phyloP scores from a whole-genome alignment of 2,113 vertebrate species.

The Megalops atlanticus region DNA sequence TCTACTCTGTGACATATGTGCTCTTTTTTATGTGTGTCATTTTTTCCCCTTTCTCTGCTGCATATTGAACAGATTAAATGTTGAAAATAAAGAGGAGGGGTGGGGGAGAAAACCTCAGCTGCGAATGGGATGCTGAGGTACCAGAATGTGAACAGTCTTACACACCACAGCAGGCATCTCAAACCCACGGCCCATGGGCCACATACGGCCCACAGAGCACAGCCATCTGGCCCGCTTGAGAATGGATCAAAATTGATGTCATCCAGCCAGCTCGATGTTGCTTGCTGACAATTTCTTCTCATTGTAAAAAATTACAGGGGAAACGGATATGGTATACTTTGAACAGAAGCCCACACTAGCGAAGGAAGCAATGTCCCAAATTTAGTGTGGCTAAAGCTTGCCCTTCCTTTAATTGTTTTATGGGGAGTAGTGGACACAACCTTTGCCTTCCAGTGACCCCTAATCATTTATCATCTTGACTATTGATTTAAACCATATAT shows the following conservation, averaged over 20 bases:
- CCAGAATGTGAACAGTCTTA: conserved; percentile 65
- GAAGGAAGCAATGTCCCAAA: too few species aligned
- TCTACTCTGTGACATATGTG: background rate
- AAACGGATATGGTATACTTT: conserved; percentile 15
- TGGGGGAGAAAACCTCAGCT: conserved; percentile 57
- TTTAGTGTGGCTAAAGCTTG: too few species aligned
- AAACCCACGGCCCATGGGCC: conserved; percentile 51
- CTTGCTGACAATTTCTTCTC: conserved; percentile 57
- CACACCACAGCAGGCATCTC: conserved; percentile 54
- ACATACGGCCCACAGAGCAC: conserved; percentile 66
- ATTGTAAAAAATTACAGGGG: conserved; percentile 49
- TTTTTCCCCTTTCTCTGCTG: conserved; percentile 8
- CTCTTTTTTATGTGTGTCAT: conserved; percentile 29
- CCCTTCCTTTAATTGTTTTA: too few species aligned
- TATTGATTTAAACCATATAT: too few species aligned
- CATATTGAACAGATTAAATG: conserved; percentile 70
- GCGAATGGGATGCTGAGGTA: conserved; percentile 53
- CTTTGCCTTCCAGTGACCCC: too few species aligned
- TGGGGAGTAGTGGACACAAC: too few species aligned
- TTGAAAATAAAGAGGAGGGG: conserved; percentile 51
- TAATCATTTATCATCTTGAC: too few species aligned
- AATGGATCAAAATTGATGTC: conserved; percentile 63
- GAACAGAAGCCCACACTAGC: background rate
- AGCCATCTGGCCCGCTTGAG: conserved; percentile 74
- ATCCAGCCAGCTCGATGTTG: conserved; percentile 61